Evolutionary conservation across 2,113 vertebrate species (phyloP).

Genomic region (Bambusicola thoracicus): DNA sequence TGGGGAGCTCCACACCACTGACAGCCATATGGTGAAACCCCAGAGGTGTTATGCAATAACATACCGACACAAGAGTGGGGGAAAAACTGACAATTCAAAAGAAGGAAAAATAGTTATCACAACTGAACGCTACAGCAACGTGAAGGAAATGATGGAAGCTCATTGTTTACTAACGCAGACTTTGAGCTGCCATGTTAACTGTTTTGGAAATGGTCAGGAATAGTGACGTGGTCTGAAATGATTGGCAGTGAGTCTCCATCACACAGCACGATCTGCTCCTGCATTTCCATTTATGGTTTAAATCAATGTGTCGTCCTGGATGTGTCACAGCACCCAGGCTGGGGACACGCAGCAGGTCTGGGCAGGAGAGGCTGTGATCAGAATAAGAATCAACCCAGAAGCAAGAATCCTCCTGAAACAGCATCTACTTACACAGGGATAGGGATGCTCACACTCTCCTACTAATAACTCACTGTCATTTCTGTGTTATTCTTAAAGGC

Average conservation of each 20-base stretch:
- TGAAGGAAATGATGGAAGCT: background rate
- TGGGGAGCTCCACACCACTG: background rate
- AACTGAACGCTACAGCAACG: background rate
- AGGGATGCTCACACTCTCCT: background rate
- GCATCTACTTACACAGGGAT: fast-evolving
- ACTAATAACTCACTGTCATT: background rate
- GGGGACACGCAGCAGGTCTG: background rate
- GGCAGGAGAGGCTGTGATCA: background rate
- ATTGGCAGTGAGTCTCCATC: background rate
- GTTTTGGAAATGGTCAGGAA: background rate
- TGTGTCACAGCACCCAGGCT: background rate
- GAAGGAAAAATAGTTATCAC: background rate
- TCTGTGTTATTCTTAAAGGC: background rate
- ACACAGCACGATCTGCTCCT: background rate
- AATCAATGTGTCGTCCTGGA: background rate
- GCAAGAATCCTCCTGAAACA: background rate
- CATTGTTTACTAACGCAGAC: background rate
- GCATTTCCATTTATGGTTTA: background rate
- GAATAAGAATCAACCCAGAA: background rate
- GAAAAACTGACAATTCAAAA: background rate
- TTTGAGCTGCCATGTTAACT: background rate
- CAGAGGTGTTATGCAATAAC: background rate
- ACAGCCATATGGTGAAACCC: fast-evolving
- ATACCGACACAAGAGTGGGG: background rate
- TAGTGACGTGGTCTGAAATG: background rate